Percentiles rank a stretch among this genome's conserved stretches.
These are phyloP conservation scores for Lamellibrachia columna DNA, from an alignment of 2,888 invertebrate species.

Conservation along the genomic window DNA sequence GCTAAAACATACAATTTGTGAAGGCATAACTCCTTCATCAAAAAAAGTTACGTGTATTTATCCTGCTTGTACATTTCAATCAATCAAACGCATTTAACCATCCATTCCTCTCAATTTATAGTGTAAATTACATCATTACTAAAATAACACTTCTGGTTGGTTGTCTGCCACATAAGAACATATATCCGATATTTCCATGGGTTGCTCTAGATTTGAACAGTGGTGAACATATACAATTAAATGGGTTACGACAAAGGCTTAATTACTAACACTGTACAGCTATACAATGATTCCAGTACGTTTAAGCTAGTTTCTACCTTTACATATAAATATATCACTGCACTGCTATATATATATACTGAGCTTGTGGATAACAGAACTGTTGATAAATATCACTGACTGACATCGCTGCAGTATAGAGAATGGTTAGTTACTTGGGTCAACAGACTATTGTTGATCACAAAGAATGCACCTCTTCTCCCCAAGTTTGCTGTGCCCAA, in stretches of 20 bases:
- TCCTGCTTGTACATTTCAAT: not conserved
- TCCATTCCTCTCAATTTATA: not conserved
- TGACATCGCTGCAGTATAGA: too few relatives aligned
- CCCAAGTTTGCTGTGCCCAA: not conserved
- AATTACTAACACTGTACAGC: not conserved
- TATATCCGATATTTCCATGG: not conserved
- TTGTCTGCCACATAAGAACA: not conserved
- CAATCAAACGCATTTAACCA: not conserved
- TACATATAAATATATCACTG: conserved; percentile 16
- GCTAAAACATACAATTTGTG: not conserved
- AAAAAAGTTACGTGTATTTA: not conserved
- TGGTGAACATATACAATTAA: not conserved
- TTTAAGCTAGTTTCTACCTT: not conserved
- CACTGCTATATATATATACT: not conserved
- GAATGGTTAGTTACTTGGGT: not conserved
- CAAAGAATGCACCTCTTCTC: not conserved
- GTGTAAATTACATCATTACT: not conserved
- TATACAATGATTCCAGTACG: not conserved
- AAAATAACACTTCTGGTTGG: not conserved
- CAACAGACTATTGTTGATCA: not conserved
- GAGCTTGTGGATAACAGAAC: conserved; percentile 11
- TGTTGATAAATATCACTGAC: too few relatives aligned
- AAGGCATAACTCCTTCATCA: not conserved
- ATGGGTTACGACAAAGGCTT: conserved; percentile 10
- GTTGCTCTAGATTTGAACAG: not conserved